Evolutionary conservation across 2,888 invertebrate species (phyloP).

Genomic region (Schizotus pectinicornis): DNA sequence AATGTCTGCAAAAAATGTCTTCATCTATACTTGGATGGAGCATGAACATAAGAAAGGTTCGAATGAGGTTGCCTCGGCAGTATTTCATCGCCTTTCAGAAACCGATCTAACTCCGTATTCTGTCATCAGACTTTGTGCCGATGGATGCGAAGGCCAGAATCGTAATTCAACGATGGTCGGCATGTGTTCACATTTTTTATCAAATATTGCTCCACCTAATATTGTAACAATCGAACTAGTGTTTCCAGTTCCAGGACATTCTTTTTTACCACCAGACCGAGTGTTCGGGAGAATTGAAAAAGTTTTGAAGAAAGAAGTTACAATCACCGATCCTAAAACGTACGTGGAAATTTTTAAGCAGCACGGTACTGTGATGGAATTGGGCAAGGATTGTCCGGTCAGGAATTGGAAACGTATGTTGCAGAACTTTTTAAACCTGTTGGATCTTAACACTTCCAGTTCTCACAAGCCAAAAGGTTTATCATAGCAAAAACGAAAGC

Average conservation of each 20-base stretch:
- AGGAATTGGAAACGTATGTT: no score
- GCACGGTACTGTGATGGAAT: constrained; percentile 20
- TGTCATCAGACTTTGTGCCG: constrained; percentile 41
- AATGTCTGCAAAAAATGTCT: constrained; percentile 15
- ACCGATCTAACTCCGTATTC: constrained; percentile 13
- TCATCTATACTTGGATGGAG: constrained; percentile 22
- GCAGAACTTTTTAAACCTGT: no score
- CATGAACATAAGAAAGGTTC: constrained; percentile 13
- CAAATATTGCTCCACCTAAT: constrained; percentile 26
- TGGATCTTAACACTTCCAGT: no score
- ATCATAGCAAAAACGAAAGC: no score
- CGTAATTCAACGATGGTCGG: constrained; percentile 42
- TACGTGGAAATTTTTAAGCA: constrained; percentile 23
- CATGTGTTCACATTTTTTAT: constrained; percentile 39
- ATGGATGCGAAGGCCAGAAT: constrained; percentile 47
- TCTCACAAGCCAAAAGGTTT: no score
- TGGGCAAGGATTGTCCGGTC: no score
- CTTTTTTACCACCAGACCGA: no score
- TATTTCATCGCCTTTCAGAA: constrained; percentile 15
- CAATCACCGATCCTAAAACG: constrained; percentile 22
- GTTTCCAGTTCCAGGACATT: constrained; percentile 29
- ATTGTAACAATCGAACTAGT: constrained; percentile 29
- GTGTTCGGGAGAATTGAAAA: constrained; percentile 31
- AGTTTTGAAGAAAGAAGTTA: constrained; percentile 21
- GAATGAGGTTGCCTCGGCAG: constrained; percentile 15